phyloP scores from a whole-genome alignment of 2,113 vertebrate species.

The Spea multiplicata region DNA sequence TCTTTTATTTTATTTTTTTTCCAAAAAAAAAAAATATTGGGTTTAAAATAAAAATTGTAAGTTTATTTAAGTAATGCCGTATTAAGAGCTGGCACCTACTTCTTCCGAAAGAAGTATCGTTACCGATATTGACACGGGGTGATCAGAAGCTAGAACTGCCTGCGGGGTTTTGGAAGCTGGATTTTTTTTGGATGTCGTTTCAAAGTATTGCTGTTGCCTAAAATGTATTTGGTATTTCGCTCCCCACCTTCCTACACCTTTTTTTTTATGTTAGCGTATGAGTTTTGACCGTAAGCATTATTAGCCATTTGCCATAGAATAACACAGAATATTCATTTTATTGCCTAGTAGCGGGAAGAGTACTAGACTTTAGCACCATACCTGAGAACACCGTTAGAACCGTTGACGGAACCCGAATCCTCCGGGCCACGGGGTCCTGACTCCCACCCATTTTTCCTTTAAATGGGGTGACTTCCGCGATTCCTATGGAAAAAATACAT shows the following conservation, averaged over 20 bases:
- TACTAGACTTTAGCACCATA: too few relatives aligned
- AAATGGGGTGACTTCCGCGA: too few relatives aligned
- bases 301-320: not conserved
- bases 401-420: too few relatives aligned
- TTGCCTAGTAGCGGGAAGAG: too few relatives aligned
- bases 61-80: conserved; percentile 44
- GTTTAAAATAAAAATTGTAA: conserved; percentile 20
- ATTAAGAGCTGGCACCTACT: conserved; percentile 37
- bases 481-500: too few relatives aligned
- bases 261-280: conserved; percentile 10
- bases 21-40: not conserved
- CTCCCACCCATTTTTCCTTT: too few relatives aligned
- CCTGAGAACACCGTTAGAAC: too few relatives aligned
- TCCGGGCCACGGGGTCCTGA: too few relatives aligned
- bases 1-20: conserved; percentile 15
- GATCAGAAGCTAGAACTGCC: conserved; percentile 9
- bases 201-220: conserved; percentile 7
- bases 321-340: too few relatives aligned
- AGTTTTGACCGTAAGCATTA: conserved; percentile 11
- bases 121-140: conserved; percentile 32
- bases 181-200: conserved; percentile 8
- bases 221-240: not conserved
- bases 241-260: not conserved
- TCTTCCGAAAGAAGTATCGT: conserved; percentile 33
- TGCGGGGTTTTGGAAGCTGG: not conserved